A percentile compares a stretch with the other conserved stretches of the same genome.
phyloP scores from a whole-genome alignment of 2,113 vertebrate species.

The Microcebus jonahi region DNA sequence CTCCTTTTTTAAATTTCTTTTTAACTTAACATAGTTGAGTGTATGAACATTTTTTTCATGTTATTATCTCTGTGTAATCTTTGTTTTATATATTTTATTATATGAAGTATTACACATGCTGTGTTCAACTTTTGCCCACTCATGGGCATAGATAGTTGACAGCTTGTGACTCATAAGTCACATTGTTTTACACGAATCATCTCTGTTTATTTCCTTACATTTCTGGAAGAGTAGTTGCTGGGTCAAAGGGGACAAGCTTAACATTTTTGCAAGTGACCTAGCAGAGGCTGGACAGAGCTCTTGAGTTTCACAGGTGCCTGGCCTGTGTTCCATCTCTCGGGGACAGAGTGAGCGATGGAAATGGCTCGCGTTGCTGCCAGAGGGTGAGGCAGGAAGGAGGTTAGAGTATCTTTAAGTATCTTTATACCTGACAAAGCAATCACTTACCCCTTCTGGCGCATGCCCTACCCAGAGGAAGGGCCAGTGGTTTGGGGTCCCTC shows the following conservation, averaged over 20 bases:
- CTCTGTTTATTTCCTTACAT: background rate
- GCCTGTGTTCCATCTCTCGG: background rate
- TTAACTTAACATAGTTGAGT: background rate
- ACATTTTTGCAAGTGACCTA: background rate
- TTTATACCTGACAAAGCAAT: background rate
- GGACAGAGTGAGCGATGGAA: background rate
- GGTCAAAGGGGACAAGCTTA: background rate
- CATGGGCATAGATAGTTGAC: fast-evolving
- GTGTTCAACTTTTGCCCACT: background rate
- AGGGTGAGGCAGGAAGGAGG: background rate
- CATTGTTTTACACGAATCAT: background rate
- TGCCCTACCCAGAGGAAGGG: fast-evolving
- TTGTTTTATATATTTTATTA: background rate
- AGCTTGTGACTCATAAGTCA: background rate
- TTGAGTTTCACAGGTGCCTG: background rate
- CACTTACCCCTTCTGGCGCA: background rate
- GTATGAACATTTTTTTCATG: background rate
- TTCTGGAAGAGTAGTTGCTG: background rate
- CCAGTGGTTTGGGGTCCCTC: background rate
- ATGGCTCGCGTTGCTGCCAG: background rate
- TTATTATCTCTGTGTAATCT: background rate
- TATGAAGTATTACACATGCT: background rate
- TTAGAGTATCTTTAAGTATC: background rate
- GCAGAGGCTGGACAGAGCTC: background rate
- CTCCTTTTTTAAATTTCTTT: background rate